phyloP scores from a whole-genome alignment of 1,140 invertebrate species.

The Sinella curviseta region DNA sequence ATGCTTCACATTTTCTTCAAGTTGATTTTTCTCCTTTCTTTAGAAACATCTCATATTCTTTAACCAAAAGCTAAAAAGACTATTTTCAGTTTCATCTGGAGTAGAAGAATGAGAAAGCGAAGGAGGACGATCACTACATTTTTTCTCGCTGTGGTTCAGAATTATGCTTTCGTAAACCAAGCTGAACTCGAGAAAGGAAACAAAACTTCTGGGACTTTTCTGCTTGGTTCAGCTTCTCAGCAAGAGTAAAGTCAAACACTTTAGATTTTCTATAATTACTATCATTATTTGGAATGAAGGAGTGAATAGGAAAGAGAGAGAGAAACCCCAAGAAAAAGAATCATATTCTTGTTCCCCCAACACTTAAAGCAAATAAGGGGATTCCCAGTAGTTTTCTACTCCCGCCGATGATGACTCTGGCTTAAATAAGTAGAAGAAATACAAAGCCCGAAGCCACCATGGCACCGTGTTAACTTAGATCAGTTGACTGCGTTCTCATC shows the following conservation, averaged over 20 bases:
- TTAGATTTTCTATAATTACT: conserved; percentile 25
- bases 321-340: not conserved
- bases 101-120: too few species aligned
- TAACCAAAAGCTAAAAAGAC: not conserved
- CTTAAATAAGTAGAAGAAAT: not conserved
- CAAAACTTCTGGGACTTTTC: not conserved
- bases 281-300: conserved; percentile 20
- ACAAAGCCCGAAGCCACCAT: too few species aligned
- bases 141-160: too few species aligned
- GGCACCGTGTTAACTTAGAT: too few species aligned
- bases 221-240: not conserved
- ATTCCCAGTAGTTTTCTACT: too few species aligned
- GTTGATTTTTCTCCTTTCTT: not conserved
- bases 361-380: not conserved
- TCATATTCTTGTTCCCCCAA: not conserved
- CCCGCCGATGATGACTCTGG: too few species aligned
- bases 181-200: not conserved
- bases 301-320: not conserved
- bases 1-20: not conserved
- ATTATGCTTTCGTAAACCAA: too few species aligned
- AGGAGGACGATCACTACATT: too few species aligned
- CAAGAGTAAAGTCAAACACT: not conserved
- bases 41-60: too few species aligned
- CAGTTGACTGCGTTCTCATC: too few species aligned
- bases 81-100: not conserved